Base-by-base conservation (phyloP, 2,113 vertebrate genomes). In the Malurus alboscapulatus region DNA sequence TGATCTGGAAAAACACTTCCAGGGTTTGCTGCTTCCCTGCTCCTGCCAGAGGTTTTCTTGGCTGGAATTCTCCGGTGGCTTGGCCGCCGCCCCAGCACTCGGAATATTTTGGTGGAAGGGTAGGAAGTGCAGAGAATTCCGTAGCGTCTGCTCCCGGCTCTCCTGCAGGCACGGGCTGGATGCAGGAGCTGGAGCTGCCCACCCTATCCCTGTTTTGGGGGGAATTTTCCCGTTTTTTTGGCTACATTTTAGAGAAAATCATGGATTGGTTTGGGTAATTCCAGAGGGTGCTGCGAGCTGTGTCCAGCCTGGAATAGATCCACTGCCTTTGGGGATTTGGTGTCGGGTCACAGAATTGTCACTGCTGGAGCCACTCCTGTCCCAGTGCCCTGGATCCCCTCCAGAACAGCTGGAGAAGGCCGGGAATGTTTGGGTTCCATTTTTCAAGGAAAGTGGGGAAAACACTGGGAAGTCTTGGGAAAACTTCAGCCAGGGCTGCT, bases 1-100 rank as follows among this genome's bases (percentile, higher is more conserved):
- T 88, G 95, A 85, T 92, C 96, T 97, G 96, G 94, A 96, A 96
- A 97, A 97, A 90, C 93, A 89, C 67, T 96, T 93, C 57, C 58
- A 75, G 53, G 82, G 51, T 50, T 90, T 75, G 85, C 93, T 84
- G 8, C 63, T 84, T 91, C 92, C 74, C 81, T 48, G 63, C 95
- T 92, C 47, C 90, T 88, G 92, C 7, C 7, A 67, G 86, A 76
- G 88, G 48, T 65, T 76, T 30, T 77, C 92, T 93, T 95, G 96
- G 95, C 93, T 32, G 77, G 24, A 40, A 30, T 54, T 47, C 93
- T 83, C 61, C 67, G 12, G 77, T 77, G 95, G 94, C 61, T 92
- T 95, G 92, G 95, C 92, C 1, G 2, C 63, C 16, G 2, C 68
- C 17, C 12, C 7, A 91, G 84, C 0, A 2, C 77, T 69, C 3